These are phyloP conservation scores for Malacoraja senta DNA, from an alignment of 2,797 vertebrate species.

Conservation along the genomic window DNA sequence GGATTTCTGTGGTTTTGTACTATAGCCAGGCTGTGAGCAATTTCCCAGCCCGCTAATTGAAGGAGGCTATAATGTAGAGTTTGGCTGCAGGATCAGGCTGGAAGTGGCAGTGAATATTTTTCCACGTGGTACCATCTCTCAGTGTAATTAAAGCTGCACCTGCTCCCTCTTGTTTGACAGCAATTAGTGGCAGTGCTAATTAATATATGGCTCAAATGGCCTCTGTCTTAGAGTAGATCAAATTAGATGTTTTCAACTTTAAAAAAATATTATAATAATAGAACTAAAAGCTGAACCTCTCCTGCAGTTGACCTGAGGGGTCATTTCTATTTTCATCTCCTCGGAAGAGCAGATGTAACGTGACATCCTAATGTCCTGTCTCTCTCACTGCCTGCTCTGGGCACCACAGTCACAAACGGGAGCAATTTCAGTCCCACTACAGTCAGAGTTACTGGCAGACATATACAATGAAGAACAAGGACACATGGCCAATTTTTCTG, in stretches of 20 bases:
- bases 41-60: slow-evolving; percentile 40
- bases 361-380: not conserved
- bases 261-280: not conserved
- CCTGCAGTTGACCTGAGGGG: not conserved
- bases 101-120: not conserved
- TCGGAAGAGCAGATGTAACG: not conserved
- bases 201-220: slow-evolving; percentile 52
- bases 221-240: not conserved
- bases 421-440: not conserved
- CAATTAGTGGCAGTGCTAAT: slow-evolving; percentile 54
- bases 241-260: not conserved
- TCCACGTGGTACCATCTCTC: slow-evolving; percentile 45
- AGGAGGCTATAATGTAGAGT: not conserved
- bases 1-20: slow-evolving; percentile 40
- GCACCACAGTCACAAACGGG: not conserved
- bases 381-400: not conserved
- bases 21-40: not conserved
- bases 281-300: not conserved
- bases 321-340: not conserved
- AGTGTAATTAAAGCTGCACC: slow-evolving; percentile 52
- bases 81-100: not conserved
- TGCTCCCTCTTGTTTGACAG: slow-evolving; percentile 55
- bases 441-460: not conserved
- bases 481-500: not conserved
- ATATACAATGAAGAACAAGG: not conserved